Evolutionary conservation across 1,140 invertebrate species (phyloP), one percentile per base, ranked within the genome.

Genomic region (Sitobion miscanthi): DNA sequence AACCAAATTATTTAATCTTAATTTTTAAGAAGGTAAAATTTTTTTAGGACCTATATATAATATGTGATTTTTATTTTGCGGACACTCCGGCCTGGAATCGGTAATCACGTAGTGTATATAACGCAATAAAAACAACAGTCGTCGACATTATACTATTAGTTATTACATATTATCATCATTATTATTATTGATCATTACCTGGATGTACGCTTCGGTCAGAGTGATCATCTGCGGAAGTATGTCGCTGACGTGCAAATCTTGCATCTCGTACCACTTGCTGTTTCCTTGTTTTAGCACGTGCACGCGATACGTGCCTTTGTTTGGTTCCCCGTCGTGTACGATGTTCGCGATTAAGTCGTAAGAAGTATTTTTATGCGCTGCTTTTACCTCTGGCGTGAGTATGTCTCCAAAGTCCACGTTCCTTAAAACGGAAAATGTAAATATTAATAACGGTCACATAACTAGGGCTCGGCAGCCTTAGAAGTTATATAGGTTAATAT

Each of bases 191-290:
- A 35, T 54, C 35, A 35, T 86, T 57, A 96, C 95, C 96, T 99
- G 99, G 95, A 99, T 99, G 94, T 99, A 99, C 23, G 99, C 98
- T 96, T 99, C 99, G 20, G 99, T 99, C 14, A 99, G 96, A 0
- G 99, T 99, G 94, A 99, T 99, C 99, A 99, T 99, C 95, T 99
- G 99, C 7, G 99, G 99, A 42, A 99, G 96, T 95, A 99, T 99
- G 95, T 99, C 98, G 8, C 97, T 99, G 0, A 99, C 99, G 95
- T 99, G 99, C 54, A 99, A 96, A 97, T 99, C 99, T 96, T 99
- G 99, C 96, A 99, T 97, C 96, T 99, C 99, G 95, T 99, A 97
- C 97, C 97, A 98, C 95, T 97, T 97, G 47, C 96, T 96, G 85
- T 96, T 97, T 7, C 96, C 97, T 96, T 99, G 98, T 95, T 99